phyloP scores from a whole-genome alignment of 2,888 invertebrate species.

The Pimpla rufipes region DNA sequence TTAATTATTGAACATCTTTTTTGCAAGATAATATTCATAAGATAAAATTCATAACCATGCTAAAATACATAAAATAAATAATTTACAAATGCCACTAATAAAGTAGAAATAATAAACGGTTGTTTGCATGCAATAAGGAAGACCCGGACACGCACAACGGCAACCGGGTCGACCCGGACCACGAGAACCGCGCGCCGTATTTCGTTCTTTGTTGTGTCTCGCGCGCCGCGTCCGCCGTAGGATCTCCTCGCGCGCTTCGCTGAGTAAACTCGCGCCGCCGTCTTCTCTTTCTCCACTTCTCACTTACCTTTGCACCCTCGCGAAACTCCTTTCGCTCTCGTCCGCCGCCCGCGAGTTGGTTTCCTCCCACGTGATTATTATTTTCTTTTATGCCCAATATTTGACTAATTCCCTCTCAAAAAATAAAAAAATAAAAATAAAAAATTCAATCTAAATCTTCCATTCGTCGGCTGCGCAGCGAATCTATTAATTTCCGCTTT shows the following conservation, averaged over 20 bases:
- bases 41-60: too few relatives aligned
- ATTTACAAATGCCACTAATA: too few relatives aligned
- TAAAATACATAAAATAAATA: too few relatives aligned
- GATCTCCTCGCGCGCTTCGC: conserved; percentile 63
- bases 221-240: conserved; percentile 33
- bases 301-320: conserved; percentile 12
- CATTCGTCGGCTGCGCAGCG: too few relatives aligned
- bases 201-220: conserved; percentile 63
- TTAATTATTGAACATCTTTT: too few relatives aligned
- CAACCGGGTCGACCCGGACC: conserved; percentile 17
- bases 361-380: conserved; percentile 42
- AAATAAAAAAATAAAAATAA: too few relatives aligned
- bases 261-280: conserved; percentile 65
- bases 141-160: conserved; percentile 45
- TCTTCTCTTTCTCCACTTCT: conserved; percentile 35
- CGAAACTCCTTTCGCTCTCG: conserved; percentile 54
- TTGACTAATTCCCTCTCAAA: too few relatives aligned
- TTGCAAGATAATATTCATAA: too few relatives aligned
- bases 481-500: too few relatives aligned
- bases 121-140: conserved; percentile 29
- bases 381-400: too few relatives aligned
- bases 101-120: too few relatives aligned
- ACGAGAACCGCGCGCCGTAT: conserved; percentile 52
- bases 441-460: too few relatives aligned
- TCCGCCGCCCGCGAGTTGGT: conserved; percentile 43